Evolutionary conservation across 2,888 invertebrate genomes (phyloP).

Genomic region (Eledone cirrhosa): DNA sequence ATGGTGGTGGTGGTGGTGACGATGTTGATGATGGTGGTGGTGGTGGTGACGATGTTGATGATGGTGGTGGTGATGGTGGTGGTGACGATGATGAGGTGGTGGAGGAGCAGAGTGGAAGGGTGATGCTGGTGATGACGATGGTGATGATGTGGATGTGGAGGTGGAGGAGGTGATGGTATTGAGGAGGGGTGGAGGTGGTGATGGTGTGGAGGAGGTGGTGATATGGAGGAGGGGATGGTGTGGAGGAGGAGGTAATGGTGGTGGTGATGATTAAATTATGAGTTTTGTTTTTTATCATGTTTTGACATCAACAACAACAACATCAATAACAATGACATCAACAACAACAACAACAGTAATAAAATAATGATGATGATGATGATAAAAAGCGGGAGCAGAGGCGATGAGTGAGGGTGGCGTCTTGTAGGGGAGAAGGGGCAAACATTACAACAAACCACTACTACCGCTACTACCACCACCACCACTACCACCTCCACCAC

Average conservation of each 20-base stretch:
- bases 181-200: neutral
- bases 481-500: constrained; percentile 27
- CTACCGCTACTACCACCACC: constrained; percentile 31
- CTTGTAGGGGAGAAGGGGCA: no score
- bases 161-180: neutral
- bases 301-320: no score
- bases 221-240: neutral
- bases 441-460: constrained; percentile 29
- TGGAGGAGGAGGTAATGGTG: neutral
- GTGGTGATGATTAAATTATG: neutral
- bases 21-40: neutral
- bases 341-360: no score
- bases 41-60: neutral
- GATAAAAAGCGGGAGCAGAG: no score
- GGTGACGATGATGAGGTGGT: neutral
- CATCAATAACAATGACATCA: no score
- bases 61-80: neutral
- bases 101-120: no score
- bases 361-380: no score
- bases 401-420: no score
- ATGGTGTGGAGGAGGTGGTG: neutral
- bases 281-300: no score
- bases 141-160: neutral
- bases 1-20: neutral
- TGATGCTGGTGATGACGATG: neutral